These are phyloP conservation scores for Manis pentadactyla DNA, from an alignment of 2,797 vertebrate genomes.

Conservation along the genomic window DNA sequence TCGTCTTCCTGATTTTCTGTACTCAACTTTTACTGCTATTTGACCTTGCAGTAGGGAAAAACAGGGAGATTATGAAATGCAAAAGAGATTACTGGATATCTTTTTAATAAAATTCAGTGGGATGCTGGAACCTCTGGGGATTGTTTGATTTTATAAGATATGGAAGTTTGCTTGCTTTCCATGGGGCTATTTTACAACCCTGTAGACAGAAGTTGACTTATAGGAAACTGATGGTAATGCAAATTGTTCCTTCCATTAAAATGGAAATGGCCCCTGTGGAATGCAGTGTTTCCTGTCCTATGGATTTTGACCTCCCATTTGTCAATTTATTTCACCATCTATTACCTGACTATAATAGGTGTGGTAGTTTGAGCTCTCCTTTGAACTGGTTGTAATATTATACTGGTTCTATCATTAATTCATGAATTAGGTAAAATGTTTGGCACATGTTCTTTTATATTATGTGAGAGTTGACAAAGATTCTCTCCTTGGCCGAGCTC, in stretches of 20 bases:
- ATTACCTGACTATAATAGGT: not conserved
- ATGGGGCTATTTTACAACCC: not conserved
- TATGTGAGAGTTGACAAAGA: not conserved
- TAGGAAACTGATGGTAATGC: not conserved
- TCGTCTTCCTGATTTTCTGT: not conserved
- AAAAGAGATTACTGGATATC: not conserved
- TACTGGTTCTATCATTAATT: not conserved
- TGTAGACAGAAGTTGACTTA: not conserved
- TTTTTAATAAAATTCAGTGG: not conserved
- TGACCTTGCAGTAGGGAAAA: not conserved
- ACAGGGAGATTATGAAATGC: not conserved
- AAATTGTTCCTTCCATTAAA: not conserved
- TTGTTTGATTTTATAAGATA: not conserved
- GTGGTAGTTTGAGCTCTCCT: not conserved
- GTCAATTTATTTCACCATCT: not conserved
- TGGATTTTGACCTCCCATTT: not conserved
- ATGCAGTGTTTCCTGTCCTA: not conserved
- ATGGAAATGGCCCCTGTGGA: not conserved
- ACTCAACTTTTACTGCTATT: not conserved
- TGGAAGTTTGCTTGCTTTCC: not conserved
- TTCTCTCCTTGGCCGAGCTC: not conserved
- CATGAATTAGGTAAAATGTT: not conserved
- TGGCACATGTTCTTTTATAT: not conserved
- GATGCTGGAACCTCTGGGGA: not conserved
- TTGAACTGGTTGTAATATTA: not conserved